Base-by-base conservation (phyloP, 92 coral and sea anemone species). In the Parazoanthus atlanticus region DNA sequence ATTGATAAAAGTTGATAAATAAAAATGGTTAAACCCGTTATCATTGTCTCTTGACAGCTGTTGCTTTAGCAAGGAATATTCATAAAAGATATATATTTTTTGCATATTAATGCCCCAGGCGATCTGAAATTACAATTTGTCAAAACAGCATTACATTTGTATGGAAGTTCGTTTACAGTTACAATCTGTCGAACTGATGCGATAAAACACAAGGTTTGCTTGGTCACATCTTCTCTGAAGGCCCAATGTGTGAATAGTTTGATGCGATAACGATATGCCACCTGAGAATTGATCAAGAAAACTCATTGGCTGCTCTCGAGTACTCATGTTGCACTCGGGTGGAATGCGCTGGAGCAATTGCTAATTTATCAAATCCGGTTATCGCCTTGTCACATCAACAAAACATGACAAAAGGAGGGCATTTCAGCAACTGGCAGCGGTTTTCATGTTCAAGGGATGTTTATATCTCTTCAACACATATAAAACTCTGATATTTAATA, bases 321-420 rank as follows among this genome's bases (percentile, higher is more conserved):
- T 23, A 21, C 28, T 17, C 5, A 23, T 13, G 69, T 61, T 6
- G 69, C 69, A 61, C 69, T 23, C 69, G 28, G 69, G 6, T 61
- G 69, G 69, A 61, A 61, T 61, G 26, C 17, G 28, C 26, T 21
- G 65, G 65, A 56, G 21, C 65, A 56, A 15, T 17, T 15, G 25
- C 65, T 70, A 70, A 72, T 69, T 72, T 72, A 17, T 40, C 38
- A 72, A 72, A 72, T 72, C 76, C 76, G 33, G 76, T 29, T 6
- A 72, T 29, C 76, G 23, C 38, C 76, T 30, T 72, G 76, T 72
- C 76, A 72, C 76, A 29, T 72, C 69, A 61, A 19, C n/a, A 23
- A 61, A 61, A 61, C 69, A 23, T 61, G 69, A 61, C 69, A 61
- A 23, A 61, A 5, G 28, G 1, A 23, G 69, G 28, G 26, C n/a